A percentile compares a stretch with the other conserved stretches of the same genome.
phyloP scores from a whole-genome alignment of 2,113 vertebrate genomes.

The Dendropsophus ebraccatus region DNA sequence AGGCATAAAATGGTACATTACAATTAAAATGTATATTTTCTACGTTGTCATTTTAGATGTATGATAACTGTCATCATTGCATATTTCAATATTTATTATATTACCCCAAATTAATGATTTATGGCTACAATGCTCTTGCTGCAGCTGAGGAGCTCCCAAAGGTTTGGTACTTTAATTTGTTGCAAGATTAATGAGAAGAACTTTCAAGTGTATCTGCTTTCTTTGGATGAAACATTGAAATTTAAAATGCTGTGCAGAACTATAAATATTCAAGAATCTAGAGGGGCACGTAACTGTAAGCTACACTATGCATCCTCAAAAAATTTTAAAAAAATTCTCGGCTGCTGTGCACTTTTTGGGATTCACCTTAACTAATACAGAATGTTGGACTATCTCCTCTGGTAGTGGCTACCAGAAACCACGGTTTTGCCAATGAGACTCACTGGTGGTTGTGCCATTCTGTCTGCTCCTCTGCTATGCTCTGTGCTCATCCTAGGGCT shows the following conservation, averaged over 20 bases:
- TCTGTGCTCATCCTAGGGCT: no score
- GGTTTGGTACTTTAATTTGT: background rate
- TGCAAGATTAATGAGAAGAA: background rate
- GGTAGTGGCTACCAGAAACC: no score
- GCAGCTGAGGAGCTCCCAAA: background rate
- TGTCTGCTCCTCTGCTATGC: no score
- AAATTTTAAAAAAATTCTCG: no score
- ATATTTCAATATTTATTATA: background rate
- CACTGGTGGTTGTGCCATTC: no score
- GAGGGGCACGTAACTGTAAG: no score
- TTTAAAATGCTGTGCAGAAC: background rate
- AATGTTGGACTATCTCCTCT: no score
- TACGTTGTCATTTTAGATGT: background rate
- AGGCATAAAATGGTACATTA: background rate
- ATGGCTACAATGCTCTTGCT: background rate
- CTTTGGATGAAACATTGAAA: background rate
- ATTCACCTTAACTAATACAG: no score
- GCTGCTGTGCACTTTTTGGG: no score
- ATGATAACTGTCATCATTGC: background rate
- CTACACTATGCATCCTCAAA: no score
- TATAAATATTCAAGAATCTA: background rate
- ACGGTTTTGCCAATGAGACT: no score
- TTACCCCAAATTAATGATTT: background rate
- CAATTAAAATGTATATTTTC: background rate
- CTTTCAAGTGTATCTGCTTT: background rate